Evolutionary conservation across 1,140 invertebrate genomes (phyloP), one percentile per base, ranked within the genome.

Genomic region (Calephelis nemesis): DNA sequence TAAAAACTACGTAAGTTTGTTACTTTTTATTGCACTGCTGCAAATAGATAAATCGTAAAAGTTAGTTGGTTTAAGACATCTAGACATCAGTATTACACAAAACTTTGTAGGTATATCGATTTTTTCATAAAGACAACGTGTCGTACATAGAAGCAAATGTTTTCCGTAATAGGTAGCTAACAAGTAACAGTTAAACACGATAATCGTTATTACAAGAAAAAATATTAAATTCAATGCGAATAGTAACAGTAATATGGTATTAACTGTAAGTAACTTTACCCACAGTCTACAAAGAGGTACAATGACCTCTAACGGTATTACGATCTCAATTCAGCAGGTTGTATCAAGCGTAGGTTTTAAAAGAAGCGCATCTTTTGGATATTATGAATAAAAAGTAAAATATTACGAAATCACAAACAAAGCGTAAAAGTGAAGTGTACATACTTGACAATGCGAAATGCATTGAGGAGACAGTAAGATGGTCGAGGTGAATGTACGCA

Each of bases 401-500:
- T 42, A 7, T 50, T 42, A 47, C 4, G 30, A 50, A 50, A 65
- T 52, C 39, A 52, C 50, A 13, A 63, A 40, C 9, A 42, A 13
- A 13, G 49, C 13, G 42, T 12, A 49, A 64, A 42, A 45, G 48
- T 42, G 49, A 54, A 42, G 19, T 12, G 30, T 15, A 15, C n/a
- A 13, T 39, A 42, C 5, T n/a, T 30, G n/a, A 52, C 8, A 30
- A 42, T 13, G 39, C 13, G 15, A 39, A 65, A 65, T 65, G 64
- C 54, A 60, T 19, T 7, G 42, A 47, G 72, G 47, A 65, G 42
- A 9, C 6, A 70, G 54, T 63, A 50, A 80, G 81, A 86, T 83
- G 78, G 80, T 64, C 65, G 84, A 91, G 89, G 89, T 91, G 88
- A 91, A 91, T 82, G 88, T 81, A 90, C 88, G 87, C 88, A 83